phyloP scores from a whole-genome alignment of 2,797 vertebrate genomes.

The Picus viridis region DNA sequence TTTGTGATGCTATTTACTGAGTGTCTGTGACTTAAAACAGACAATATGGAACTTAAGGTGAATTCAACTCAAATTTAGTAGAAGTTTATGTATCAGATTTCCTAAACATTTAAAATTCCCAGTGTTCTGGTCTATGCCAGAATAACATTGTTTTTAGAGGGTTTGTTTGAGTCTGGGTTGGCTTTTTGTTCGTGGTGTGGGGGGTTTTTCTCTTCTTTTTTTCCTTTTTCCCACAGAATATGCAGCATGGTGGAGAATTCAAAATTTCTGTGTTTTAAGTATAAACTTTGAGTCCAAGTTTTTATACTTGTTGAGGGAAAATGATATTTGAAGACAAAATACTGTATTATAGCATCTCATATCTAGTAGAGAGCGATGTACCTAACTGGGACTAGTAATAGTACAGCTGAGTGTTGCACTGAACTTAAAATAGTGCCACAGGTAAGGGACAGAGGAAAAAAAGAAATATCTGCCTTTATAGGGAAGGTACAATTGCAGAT shows the following conservation, averaged over 20 bases:
- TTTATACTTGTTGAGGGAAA: background rate
- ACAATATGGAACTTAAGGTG: background rate
- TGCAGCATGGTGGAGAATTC: background rate
- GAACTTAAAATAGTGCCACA: background rate
- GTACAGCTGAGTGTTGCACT: background rate
- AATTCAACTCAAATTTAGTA: background rate
- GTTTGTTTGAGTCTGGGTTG: background rate
- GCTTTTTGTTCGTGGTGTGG: no score
- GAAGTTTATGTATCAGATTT: background rate
- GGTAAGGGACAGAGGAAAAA: background rate
- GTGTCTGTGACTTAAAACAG: background rate
- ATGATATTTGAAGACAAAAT: background rate
- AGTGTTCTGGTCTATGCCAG: background rate
- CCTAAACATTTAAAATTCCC: background rate
- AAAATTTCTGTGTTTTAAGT: background rate
- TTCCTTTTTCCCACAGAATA: background rate
- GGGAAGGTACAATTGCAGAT: background rate
- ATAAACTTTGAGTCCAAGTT: background rate
- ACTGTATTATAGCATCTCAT: background rate
- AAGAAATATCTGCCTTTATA: background rate
- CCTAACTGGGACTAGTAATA: background rate
- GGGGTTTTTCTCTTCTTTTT: no score
- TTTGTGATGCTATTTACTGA: background rate
- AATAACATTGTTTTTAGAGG: background rate
- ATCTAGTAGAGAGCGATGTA: background rate